A percentile compares a stretch with the other conserved stretches of the same genome.
These are phyloP conservation scores for Fistularia tabacaria DNA, from an alignment of 2,797 vertebrate genomes.

Conservation along the genomic window DNA sequence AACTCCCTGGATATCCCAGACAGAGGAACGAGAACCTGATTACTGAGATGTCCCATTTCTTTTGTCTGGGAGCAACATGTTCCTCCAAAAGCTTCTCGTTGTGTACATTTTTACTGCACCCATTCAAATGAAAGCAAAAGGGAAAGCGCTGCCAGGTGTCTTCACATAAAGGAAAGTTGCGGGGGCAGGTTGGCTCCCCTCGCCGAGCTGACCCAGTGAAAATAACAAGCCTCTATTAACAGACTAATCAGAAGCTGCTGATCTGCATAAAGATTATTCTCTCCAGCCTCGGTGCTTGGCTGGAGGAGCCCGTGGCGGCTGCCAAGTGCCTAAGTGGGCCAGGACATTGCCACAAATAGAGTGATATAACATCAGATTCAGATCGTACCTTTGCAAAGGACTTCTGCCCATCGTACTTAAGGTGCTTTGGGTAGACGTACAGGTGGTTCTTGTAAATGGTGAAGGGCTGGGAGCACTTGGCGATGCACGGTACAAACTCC, in stretches of 20 bases:
- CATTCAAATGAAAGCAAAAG: constrained; percentile 19
- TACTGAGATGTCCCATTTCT: no score
- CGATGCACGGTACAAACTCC: constrained; percentile 93
- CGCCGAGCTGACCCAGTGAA: constrained; percentile 20
- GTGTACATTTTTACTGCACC: no score
- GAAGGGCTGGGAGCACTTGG: constrained; percentile 92
- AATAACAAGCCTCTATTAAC: constrained; percentile 30
- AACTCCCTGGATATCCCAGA: no score
- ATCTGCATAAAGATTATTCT: constrained; percentile 35
- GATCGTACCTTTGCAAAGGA: constrained; percentile 88
- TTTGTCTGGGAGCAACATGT: no score
- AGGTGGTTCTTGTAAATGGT: constrained; percentile 96
- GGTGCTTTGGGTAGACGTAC: constrained; percentile 91
- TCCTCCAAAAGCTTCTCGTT: no score
- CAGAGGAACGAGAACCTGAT: no score
- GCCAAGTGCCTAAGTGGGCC: constrained; percentile 13
- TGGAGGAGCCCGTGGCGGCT: background rate
- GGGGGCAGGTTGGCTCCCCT: constrained; percentile 11
- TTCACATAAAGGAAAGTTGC: no score
- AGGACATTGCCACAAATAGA: background rate
- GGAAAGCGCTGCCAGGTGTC: background rate
- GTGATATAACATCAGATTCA: background rate
- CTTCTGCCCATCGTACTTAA: constrained; percentile 96
- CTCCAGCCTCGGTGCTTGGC: constrained; percentile 37
- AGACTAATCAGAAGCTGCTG: constrained; percentile 48